Base-by-base conservation (phyloP, 1,140 invertebrate genomes). In the Brachionus rubens region DNA sequence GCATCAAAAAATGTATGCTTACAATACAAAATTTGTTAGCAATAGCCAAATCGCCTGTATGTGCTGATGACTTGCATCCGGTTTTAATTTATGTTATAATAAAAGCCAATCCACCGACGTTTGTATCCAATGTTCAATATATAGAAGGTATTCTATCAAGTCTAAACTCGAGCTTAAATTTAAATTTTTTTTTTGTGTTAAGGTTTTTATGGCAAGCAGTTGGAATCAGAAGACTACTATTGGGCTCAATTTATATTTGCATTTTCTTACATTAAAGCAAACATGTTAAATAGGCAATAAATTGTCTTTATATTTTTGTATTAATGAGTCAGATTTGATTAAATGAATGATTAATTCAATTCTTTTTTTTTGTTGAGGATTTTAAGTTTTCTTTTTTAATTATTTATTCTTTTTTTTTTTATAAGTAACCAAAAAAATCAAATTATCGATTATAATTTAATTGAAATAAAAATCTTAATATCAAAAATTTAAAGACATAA, bases 71-170 rank as follows among this genome's bases (percentile, higher is more conserved):
- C 87, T 89, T 98, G 79, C 91, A 94, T 80, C 96, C 96, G 10
- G 93, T 98, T 21, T 88, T 99, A 47, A 94, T 99, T 41, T 98
- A 91, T 85, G 92, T 99, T 65, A 90, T 98, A 68, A 93, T 98
- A 77, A 95, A 94, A 89, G 92, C 93, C 16, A 98, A 98, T 88
- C 95, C 95, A 9, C 91, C 91, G 19, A 91, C 91, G 59, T 86
- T 98, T 68, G 86, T 98, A n/a, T 98, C 94, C 0, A 98, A 94
- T 2, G 89, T 98, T 79, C 94, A 98, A 84, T 97, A 96, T 82
- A 93, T 99, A 19, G 68, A 72, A 72, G 68, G 68, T 72, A 36
- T 12, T 14, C 28, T 47, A n/a, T 6, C 48, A 50, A 36, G 14
- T 50, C 28, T 40, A 36, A 50, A 50, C 30, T 33, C 16, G n/a